These are phyloP conservation scores for Eugnorisma glareosa DNA, from an alignment of 2,888 invertebrate species.

Conservation along the genomic window DNA sequence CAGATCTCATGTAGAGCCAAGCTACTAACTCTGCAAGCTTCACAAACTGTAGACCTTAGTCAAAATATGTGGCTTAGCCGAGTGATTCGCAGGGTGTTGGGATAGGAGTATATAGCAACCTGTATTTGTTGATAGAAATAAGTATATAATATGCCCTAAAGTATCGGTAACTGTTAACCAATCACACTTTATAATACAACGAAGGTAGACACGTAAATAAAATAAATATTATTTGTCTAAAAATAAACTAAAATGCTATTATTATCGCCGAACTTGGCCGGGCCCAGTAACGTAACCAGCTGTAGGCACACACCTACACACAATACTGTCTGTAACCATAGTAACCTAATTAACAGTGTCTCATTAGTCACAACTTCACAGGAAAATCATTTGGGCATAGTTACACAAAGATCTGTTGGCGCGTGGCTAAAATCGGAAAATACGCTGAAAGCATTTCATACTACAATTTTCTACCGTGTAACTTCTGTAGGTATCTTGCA, in stretches of 20 bases:
- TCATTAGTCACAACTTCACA: conserved; percentile 1
- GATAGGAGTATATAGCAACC: no score
- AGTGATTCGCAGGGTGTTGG: no score
- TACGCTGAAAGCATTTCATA: not conserved
- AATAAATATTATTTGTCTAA: not conserved
- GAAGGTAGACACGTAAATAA: not conserved
- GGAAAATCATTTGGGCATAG: not conserved
- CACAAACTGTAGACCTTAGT: no score
- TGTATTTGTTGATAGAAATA: not conserved
- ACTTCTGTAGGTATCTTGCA: not conserved
- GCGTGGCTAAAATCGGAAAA: not conserved
- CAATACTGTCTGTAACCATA: not conserved
- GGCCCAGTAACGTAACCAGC: not conserved
- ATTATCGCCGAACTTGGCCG: not conserved
- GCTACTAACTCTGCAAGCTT: no score
- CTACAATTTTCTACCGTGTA: not conserved
- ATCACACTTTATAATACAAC: no score
- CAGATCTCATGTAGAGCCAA: no score
- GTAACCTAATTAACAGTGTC: not conserved
- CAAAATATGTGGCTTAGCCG: no score
- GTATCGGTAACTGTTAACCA: not conserved
- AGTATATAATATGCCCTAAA: not conserved
- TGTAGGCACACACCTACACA: not conserved
- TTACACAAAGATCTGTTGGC: not conserved
- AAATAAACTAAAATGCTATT: not conserved